phyloP scores from a whole-genome alignment of 2,113 vertebrate species.

The Oenanthe melanoleuca region DNA sequence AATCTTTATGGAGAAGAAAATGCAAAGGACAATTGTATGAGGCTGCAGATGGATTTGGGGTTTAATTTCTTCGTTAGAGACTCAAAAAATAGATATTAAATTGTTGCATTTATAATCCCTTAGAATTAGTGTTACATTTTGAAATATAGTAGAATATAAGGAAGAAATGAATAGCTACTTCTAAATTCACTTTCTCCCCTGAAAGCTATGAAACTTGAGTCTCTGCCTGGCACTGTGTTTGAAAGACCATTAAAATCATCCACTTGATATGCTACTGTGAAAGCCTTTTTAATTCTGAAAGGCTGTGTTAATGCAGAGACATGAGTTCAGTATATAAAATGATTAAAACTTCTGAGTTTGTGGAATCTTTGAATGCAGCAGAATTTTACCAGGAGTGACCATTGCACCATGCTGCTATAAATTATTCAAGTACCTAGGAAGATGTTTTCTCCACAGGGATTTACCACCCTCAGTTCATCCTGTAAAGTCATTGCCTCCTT shows the following conservation, averaged over 20 bases:
- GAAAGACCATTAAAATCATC: not conserved
- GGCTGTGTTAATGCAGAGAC: not conserved
- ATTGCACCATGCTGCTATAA: constrained; percentile 7
- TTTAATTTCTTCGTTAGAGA: not conserved
- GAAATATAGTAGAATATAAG: not conserved
- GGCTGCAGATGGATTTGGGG: not conserved
- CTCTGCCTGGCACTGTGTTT: not conserved
- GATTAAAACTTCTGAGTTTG: not conserved
- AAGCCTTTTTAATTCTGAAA: not conserved
- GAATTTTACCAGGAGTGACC: not conserved
- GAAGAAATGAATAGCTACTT: not conserved
- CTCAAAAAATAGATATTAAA: not conserved
- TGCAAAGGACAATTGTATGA: not conserved
- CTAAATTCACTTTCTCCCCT: not conserved
- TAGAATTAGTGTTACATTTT: not conserved
- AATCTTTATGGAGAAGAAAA: not conserved
- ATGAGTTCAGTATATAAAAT: not conserved
- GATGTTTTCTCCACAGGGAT: not conserved
- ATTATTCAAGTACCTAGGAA: constrained; percentile 3
- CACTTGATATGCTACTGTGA: not conserved
- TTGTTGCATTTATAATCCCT: not conserved
- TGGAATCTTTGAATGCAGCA: not conserved
- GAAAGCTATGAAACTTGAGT: not conserved
- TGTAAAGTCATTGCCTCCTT: not conserved
- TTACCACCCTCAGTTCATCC: not conserved